phyloP scores from a whole-genome alignment of 2,797 vertebrate species.

The Synanceia verrucosa region DNA sequence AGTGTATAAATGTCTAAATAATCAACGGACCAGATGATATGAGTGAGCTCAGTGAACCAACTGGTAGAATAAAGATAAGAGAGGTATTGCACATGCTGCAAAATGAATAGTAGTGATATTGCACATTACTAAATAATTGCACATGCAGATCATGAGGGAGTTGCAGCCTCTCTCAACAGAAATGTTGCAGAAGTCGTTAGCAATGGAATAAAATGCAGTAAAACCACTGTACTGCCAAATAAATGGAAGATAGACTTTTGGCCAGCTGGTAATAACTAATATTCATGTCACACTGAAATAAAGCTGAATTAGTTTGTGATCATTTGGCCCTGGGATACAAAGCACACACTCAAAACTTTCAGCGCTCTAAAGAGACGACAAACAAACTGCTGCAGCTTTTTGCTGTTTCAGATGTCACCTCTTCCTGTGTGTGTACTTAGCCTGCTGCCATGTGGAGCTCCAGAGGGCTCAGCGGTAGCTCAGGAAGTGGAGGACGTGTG shows the following conservation, averaged over 20 bases:
- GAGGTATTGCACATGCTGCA: no score
- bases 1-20: no score
- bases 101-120: no score
- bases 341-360: constrained; percentile 31
- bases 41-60: no score
- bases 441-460: constrained; percentile 64
- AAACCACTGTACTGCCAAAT: no score
- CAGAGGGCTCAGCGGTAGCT: constrained; percentile 58
- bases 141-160: no score
- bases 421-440: constrained; percentile 72
- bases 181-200: no score
- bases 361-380: constrained; percentile 35
- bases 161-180: no score
- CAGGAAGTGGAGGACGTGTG: constrained; percentile 66
- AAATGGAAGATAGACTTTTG: constrained; percentile 7
- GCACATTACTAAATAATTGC: no score
- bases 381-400: constrained; percentile 55
- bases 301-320: neutral
- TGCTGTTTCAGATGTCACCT: constrained; percentile 76
- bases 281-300: neutral
- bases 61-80: no score
- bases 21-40: no score
- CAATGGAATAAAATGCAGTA: no score
- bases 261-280: constrained; percentile 4
- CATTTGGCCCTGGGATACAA: neutral